A percentile compares a stretch with the other conserved stretches of the same genome.
Evolutionary conservation across 1,140 invertebrate genomes (phyloP).

Genomic region (Drosophila azteca): DNA sequence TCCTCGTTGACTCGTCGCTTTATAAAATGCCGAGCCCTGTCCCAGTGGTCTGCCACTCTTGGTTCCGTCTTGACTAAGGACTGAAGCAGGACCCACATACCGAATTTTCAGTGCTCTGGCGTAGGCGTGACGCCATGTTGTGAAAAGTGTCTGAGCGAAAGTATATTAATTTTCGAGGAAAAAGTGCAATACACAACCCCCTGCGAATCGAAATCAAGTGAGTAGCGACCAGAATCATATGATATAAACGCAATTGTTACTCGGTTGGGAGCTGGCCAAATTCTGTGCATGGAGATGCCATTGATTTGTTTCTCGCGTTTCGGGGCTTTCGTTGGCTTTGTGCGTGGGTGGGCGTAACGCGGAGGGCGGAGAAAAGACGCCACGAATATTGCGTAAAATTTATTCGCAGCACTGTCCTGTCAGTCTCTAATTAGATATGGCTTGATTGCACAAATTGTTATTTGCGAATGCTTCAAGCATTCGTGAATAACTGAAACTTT

Average conservation of each 20-base stretch:
- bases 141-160: slow-evolving; percentile 74
- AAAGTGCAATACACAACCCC: slow-evolving; percentile 32
- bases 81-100: slow-evolving; percentile 24
- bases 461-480: slow-evolving; percentile 38
- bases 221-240: background rate
- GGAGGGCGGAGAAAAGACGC: slow-evolving; percentile 3
- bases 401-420: slow-evolving; percentile 36
- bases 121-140: slow-evolving; percentile 81
- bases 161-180: slow-evolving; percentile 26
- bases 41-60: slow-evolving; percentile 64
- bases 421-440: slow-evolving; percentile 45
- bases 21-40: slow-evolving; percentile 60
- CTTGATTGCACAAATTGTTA: slow-evolving; percentile 27
- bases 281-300: slow-evolving; percentile 33
- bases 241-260: background rate
- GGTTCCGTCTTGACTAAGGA: slow-evolving; percentile 67
- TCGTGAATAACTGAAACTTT: slow-evolving; percentile 10
- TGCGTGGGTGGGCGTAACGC: slow-evolving; percentile 46
- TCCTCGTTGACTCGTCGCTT: slow-evolving; percentile 11
- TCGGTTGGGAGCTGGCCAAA: slow-evolving; percentile 32
- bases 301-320: slow-evolving; percentile 29
- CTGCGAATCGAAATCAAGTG: slow-evolving; percentile 8
- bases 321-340: slow-evolving; percentile 8
- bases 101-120: slow-evolving; percentile 34
- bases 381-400: slow-evolving; percentile 54